Conservation (phyloP, 2,888 invertebrate genomes). For the Campopleginae sp. region DNA sequence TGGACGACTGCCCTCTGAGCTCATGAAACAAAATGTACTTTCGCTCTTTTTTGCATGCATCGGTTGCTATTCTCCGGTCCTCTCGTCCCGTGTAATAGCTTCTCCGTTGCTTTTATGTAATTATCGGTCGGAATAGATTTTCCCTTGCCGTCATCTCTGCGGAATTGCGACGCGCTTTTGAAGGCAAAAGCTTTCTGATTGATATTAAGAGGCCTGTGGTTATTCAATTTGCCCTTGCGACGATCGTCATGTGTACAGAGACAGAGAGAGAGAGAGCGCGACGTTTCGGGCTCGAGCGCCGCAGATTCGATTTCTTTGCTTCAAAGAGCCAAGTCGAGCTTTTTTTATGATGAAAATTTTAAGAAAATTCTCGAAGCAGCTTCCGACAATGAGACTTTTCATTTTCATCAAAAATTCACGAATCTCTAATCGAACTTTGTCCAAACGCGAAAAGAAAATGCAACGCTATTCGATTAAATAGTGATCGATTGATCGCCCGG, state of each 20-base stretch:
- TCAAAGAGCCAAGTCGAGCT: not conserved
- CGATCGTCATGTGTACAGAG: constrained; percentile 13
- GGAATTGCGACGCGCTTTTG: constrained; percentile 46
- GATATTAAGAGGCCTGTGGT: constrained; percentile 57
- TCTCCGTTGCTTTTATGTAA: constrained; percentile 54
- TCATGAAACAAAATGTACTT: not conserved
- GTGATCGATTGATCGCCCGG: constrained; percentile 22
- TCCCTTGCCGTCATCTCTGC: constrained; percentile 7
- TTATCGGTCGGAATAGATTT: constrained; percentile 50
- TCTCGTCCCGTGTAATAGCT: constrained; percentile 12
- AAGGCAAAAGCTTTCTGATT: constrained; percentile 61
- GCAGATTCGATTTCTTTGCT: not conserved
- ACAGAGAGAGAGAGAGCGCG: too few species aligned
- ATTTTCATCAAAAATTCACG: not conserved
- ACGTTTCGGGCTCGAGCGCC: not conserved
- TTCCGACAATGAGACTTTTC: not conserved
- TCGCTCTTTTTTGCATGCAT: not conserved
- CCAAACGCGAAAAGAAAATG: not conserved
- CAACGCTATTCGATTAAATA: constrained; percentile 45
- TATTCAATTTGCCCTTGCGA: constrained; percentile 58
- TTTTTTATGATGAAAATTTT: not conserved
- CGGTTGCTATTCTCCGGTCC: constrained; percentile 56
- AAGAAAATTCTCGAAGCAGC: not conserved
- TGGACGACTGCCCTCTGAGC: not conserved
- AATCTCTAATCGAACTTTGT: not conserved